Evolutionary conservation across 1,140 invertebrate genomes (phyloP).

Genomic region (Phortica variegata): DNA sequence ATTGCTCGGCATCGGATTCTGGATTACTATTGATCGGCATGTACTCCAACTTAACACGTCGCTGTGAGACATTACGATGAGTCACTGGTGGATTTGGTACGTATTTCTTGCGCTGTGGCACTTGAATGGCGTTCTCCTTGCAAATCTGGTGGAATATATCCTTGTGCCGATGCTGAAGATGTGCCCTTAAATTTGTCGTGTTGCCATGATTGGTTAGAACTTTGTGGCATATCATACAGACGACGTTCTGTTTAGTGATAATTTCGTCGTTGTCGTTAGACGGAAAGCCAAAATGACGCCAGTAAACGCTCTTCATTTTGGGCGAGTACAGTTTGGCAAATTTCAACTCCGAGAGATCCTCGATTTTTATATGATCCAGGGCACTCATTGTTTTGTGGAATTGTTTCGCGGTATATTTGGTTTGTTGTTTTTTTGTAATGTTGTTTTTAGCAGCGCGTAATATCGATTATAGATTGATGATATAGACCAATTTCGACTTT

Average conservation of each 20-base stretch:
- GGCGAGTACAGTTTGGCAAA: slow-evolving; percentile 50
- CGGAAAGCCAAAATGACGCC: slow-evolving; percentile 69
- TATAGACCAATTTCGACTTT: no score
- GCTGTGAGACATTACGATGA: slow-evolving; percentile 39
- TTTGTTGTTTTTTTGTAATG: slow-evolving; percentile 1
- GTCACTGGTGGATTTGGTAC: slow-evolving; percentile 30
- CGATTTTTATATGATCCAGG: slow-evolving; percentile 39
- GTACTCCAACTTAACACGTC: slow-evolving; percentile 38
- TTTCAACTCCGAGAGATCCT: slow-evolving; percentile 43
- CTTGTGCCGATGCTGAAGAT: slow-evolving; percentile 65
- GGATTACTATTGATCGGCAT: slow-evolving; percentile 35
- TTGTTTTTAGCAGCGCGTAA: slow-evolving; percentile 41
- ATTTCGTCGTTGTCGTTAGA: slow-evolving; percentile 64
- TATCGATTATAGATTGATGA: slow-evolving; percentile 54
- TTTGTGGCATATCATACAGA: slow-evolving; percentile 65
- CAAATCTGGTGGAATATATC: slow-evolving; percentile 44
- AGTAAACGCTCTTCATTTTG: slow-evolving; percentile 66
- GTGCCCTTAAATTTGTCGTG: slow-evolving; percentile 65
- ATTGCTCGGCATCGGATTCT: slow-evolving; percentile 40
- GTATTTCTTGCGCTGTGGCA: slow-evolving; percentile 48
- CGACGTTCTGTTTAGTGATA: slow-evolving; percentile 65
- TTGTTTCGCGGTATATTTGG: slow-evolving; percentile 30
- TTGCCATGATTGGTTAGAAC: slow-evolving; percentile 67
- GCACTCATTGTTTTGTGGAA: slow-evolving; percentile 35
- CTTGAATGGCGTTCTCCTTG: slow-evolving; percentile 45